Percentiles rank a stretch among this genome's conserved stretches.
Conservation (phyloP, 2,113 vertebrate species). For the Corydoras maculifer region DNA sequence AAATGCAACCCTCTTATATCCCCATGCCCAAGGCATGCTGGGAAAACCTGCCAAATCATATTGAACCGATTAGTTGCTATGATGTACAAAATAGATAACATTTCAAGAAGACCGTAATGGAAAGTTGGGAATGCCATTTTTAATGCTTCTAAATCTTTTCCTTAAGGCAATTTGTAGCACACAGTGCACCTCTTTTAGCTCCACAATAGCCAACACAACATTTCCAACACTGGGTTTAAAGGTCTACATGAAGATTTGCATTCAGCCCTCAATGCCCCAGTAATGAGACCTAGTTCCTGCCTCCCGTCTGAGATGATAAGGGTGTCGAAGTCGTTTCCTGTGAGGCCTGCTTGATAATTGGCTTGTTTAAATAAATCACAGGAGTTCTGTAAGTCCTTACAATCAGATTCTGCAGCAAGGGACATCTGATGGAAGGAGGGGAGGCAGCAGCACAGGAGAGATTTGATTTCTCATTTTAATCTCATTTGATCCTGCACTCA, state of each 20-base stretch:
- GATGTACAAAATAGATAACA: too few species aligned
- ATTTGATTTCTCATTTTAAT: constrained; percentile 13
- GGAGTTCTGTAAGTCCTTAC: constrained; percentile 43
- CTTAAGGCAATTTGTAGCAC: too few species aligned
- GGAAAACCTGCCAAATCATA: too few species aligned
- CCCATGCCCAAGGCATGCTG: too few species aligned
- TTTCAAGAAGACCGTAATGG: too few species aligned
- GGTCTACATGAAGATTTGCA: background rate
- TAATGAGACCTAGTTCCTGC: constrained; percentile 65
- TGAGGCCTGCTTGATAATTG: constrained; percentile 59
- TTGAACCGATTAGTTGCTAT: too few species aligned
- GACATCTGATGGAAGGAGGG: constrained; percentile 15
- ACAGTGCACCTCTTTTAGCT: background rate
- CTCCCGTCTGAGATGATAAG: constrained; percentile 44
- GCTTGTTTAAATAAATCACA: constrained; percentile 55
- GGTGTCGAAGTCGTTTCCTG: constrained; percentile 49
- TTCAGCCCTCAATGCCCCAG: background rate
- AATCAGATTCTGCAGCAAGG: constrained; percentile 50
- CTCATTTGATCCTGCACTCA: constrained; percentile 11
- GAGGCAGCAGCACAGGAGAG: background rate
- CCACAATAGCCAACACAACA: background rate
- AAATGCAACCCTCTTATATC: too few species aligned
- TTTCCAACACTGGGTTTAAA: background rate
- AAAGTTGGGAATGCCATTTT: too few species aligned
- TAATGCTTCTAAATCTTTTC: too few species aligned